Evolutionary conservation across 2,888 invertebrate species (phyloP), one percentile per base, ranked within the genome.

Genomic region (Parapristionchus giblindavisi): DNA sequence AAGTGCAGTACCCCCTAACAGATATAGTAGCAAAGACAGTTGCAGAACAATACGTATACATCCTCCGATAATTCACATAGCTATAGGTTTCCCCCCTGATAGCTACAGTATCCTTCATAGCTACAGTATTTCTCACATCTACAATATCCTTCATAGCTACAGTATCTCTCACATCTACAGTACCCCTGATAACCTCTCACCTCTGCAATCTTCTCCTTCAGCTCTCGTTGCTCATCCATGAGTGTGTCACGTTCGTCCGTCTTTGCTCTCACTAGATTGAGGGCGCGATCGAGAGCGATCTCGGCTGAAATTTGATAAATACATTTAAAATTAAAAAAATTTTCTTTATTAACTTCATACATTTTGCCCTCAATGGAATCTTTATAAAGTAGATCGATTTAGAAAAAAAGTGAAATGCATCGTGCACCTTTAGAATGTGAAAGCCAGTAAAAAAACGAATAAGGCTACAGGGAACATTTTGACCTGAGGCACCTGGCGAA

Each of bases 181-280:
- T 3, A 5, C 32, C 5, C n/a, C n/a, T 34, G n/a, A 3, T 21
- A 40, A 27, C 14, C 3, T 29, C 77, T 73, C n/a, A 78, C 63
- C 48, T 76, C 24, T 1, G n/a, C 29, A 14, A 79, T 76, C 24
- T 70, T 48, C 36, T 32, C 38, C 65, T 66, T 68, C 68, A 78
- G 32, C 32, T 77, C 77, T 36, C 73, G 54, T 34, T 65, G 43
- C 48, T 51, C 48, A n/a, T 70, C 48, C 24, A 72, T n/a, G 1
- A 58, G 51, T 4, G 75, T 56, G 36, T 34, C 14, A n/a, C 76
- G 72, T 34, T 61, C 36, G 36, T 75, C 66, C n/a, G 71, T 51
- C 58, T 63, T 70, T 24, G 21, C 3, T 34, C 51, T 14, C 0
- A 75, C 72, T 4, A 27, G 21, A 29, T 29, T 71, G 27, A 27